A percentile compares a stretch with the other conserved stretches of the same genome.
Conservation (phyloP, 2,888 invertebrate genomes). For the Cynaeus angustus region DNA sequence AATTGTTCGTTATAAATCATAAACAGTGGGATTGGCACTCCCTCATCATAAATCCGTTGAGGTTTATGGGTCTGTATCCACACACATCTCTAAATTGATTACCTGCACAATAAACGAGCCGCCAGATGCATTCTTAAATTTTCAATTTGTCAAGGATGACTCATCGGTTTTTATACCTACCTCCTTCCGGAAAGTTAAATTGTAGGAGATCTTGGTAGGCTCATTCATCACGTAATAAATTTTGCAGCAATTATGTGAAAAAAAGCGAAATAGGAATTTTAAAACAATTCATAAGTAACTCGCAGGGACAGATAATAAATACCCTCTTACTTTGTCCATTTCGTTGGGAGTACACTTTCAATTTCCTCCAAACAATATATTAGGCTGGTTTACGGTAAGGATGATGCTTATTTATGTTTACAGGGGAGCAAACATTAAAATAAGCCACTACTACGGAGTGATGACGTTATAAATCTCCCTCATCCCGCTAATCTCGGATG, state of each 20-base stretch:
- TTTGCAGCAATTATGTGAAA: background rate
- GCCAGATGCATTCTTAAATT: slow-evolving; percentile 40
- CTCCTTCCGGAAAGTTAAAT: slow-evolving; percentile 3
- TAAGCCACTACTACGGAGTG: slow-evolving; percentile 55
- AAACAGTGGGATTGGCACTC: slow-evolving; percentile 41
- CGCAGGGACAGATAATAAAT: too few species aligned
- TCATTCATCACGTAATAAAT: slow-evolving; percentile 10
- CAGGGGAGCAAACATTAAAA: slow-evolving; percentile 56
- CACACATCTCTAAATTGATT: slow-evolving; percentile 47
- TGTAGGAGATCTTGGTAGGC: background rate
- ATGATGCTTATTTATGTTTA: slow-evolving; percentile 56
- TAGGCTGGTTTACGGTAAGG: slow-evolving; percentile 47
- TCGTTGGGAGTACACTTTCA: slow-evolving; percentile 23
- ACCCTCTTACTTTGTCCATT: background rate
- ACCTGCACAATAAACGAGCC: slow-evolving; percentile 40
- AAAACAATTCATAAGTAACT: too few species aligned
- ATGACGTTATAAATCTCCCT: slow-evolving; percentile 57
- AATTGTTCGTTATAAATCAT: slow-evolving; percentile 42
- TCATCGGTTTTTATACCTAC: slow-evolving; percentile 26
- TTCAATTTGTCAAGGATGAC: slow-evolving; percentile 44
- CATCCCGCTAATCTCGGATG: slow-evolving; percentile 52
- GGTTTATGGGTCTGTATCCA: slow-evolving; percentile 45
- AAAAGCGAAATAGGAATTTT: too few species aligned
- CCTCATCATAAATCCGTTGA: slow-evolving; percentile 45
- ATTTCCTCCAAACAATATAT: slow-evolving; percentile 49